A percentile compares a stretch with the other conserved stretches of the same genome.
These are phyloP conservation scores for Acrossocheilus wenchowensis DNA, from an alignment of 2,797 vertebrate genomes.

Conservation along the genomic window DNA sequence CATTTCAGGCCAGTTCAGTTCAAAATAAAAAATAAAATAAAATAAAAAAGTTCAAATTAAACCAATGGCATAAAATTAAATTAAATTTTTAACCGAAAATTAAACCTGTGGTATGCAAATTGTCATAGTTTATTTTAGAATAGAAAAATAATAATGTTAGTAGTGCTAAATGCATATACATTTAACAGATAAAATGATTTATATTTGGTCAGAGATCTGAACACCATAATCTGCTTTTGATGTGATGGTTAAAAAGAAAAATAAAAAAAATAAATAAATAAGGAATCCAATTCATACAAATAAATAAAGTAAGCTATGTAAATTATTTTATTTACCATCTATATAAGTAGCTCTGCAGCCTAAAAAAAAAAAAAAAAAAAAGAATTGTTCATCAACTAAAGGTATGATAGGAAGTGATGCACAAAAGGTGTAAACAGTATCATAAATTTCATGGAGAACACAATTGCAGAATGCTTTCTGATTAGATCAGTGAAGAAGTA, in stretches of 20 bases:
- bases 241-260: background rate
- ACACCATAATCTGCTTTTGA: background rate
- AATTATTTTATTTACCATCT: background rate
- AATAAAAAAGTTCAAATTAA: too few relatives aligned
- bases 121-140: background rate
- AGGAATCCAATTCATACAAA: background rate
- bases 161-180: background rate
- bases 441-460: background rate
- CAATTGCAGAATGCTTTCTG: background rate
- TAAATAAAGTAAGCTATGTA: background rate
- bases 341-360: background rate
- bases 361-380: background rate
- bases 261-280: background rate
- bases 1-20: background rate
- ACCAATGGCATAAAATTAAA: background rate
- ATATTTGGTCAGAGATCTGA: background rate
- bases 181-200: background rate
- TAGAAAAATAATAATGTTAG: background rate
- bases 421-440: background rate
- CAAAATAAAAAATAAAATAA: background rate
- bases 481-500: background rate
- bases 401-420: background rate
- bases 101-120: background rate
- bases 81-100: background rate
- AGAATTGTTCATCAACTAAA: background rate